Evolutionary conservation across 2,888 invertebrate species (phyloP).

Genomic region (Drosophila robusta): DNA sequence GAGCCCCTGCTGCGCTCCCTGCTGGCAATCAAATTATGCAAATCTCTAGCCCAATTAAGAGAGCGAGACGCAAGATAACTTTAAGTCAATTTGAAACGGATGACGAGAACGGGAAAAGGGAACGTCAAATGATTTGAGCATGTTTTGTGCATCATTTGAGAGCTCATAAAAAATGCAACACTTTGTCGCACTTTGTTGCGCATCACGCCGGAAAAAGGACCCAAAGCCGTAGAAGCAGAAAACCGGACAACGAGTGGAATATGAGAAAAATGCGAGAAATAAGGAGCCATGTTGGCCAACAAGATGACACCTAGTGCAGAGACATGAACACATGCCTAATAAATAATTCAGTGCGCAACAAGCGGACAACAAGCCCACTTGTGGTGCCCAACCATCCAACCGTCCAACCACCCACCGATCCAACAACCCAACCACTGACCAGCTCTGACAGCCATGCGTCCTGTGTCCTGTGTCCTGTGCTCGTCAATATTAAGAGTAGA

Average conservation of each 20-base stretch:
- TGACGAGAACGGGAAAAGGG: background rate
- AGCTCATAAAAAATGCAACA: slow-evolving; percentile 62
- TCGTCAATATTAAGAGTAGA: slow-evolving; percentile 61
- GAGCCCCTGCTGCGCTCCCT: background rate
- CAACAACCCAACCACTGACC: slow-evolving; percentile 22
- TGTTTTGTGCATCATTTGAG: slow-evolving; percentile 61
- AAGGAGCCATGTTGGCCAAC: slow-evolving; percentile 46
- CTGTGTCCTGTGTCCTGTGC: slow-evolving; percentile 20
- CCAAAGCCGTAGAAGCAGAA: slow-evolving; percentile 2
- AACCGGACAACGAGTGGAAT: slow-evolving; percentile 24
- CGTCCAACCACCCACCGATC: background rate
- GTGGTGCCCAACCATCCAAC: slow-evolving; percentile 23
- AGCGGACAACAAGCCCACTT: slow-evolving; percentile 76
- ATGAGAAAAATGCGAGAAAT: slow-evolving; percentile 29
- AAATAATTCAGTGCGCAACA: slow-evolving; percentile 80
- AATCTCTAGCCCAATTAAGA: slow-evolving; percentile 53
- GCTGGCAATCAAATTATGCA: slow-evolving; percentile 60
- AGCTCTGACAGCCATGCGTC: slow-evolving; percentile 26
- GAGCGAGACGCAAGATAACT: slow-evolving; percentile 20
- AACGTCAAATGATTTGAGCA: slow-evolving; percentile 41
- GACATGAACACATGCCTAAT: slow-evolving; percentile 73
- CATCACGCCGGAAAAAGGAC: slow-evolving; percentile 7
- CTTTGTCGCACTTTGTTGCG: slow-evolving; percentile 62
- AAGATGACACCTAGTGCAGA: slow-evolving; percentile 70
- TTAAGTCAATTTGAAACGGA: slow-evolving; percentile 51